Conservation (phyloP, 2,797 vertebrate genomes). For the Micromesistius poutassou region DNA sequence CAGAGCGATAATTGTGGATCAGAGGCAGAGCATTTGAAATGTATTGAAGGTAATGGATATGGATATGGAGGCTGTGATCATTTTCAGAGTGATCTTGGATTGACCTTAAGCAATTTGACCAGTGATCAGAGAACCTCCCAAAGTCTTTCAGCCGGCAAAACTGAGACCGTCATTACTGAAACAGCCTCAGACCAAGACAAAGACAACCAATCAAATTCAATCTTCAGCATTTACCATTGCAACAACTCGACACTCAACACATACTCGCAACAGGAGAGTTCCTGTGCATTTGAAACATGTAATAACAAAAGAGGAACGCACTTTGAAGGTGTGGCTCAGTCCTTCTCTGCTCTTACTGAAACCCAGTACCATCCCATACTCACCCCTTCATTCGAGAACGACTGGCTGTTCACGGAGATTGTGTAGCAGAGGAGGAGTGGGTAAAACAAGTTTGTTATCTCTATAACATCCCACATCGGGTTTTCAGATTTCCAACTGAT, state of each 20-base stretch:
- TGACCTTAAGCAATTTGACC: background rate
- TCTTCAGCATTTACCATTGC: constrained; percentile 18
- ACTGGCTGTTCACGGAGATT: constrained; percentile 76
- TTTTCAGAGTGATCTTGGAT: constrained; percentile 29
- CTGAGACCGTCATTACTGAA: constrained; percentile 11
- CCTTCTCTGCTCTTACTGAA: constrained; percentile 59
- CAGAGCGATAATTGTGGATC: background rate
- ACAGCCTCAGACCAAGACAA: constrained; percentile 11
- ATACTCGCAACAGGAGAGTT: constrained; percentile 24
- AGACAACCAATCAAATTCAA: constrained; percentile 12
- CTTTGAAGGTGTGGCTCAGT: constrained; percentile 73
- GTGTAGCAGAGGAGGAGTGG: constrained; percentile 47
- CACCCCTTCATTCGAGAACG: constrained; percentile 64
- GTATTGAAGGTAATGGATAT: constrained; percentile 16
- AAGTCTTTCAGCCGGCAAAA: constrained; percentile 3
- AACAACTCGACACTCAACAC: constrained; percentile 21
- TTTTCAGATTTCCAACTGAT: background rate
- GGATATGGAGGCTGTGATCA: constrained; percentile 19
- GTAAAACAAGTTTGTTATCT: background rate
- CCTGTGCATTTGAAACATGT: constrained; percentile 32
- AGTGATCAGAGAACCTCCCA: constrained; percentile 22
- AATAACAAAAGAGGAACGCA: constrained; percentile 27
- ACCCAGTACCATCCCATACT: constrained; percentile 43
- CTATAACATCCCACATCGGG: background rate
- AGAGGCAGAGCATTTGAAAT: constrained; percentile 19